Percentiles rank a stretch among this genome's conserved stretches.
phyloP scores from a whole-genome alignment of 2,888 invertebrate species.

The Scaptomyza caliginosa region DNA sequence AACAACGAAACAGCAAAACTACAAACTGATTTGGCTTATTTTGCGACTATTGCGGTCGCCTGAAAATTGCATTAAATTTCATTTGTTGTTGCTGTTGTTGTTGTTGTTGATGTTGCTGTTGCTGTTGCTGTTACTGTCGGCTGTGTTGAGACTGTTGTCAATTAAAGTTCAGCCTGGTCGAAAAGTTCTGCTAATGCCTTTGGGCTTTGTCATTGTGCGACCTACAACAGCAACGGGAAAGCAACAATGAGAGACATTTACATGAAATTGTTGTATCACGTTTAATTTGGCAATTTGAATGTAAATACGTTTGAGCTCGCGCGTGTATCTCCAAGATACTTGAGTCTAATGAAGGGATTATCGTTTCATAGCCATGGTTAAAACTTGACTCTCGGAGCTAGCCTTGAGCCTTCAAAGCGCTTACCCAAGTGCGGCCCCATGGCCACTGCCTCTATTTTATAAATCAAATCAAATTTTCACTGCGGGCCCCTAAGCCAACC shows the following conservation, averaged over 20 bases:
- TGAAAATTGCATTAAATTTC: conserved; percentile 54
- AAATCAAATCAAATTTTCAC: conserved; percentile 52
- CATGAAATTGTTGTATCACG: conserved; percentile 82
- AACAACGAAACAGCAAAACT: conserved; percentile 36
- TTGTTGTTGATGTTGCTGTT: conserved; percentile 1
- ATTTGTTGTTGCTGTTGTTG: conserved; percentile 4
- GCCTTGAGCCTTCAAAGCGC: conserved; percentile 35
- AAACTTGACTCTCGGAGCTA: conserved; percentile 53
- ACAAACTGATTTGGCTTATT: conserved; percentile 70
- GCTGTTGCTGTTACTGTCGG: conserved; percentile 6
- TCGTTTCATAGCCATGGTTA: conserved; percentile 42
- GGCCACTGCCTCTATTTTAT: conserved; percentile 16
- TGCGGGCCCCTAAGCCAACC: conserved; percentile 12
- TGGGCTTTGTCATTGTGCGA: conserved; percentile 65
- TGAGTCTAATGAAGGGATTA: conserved; percentile 55
- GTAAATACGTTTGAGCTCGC: conserved; percentile 64
- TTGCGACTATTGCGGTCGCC: conserved; percentile 62
- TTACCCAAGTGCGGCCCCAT: conserved; percentile 5
- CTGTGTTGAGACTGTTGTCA: conserved; percentile 52
- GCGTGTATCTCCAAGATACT: conserved; percentile 49
- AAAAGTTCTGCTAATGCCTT: conserved; percentile 66
- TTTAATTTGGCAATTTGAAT: conserved; percentile 81
- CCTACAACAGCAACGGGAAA: conserved; percentile 19
- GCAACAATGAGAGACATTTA: conserved; percentile 54
- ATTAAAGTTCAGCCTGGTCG: conserved; percentile 57